phyloP scores from a whole-genome alignment of 2,113 vertebrate species.

The Mustela lutreola region DNA sequence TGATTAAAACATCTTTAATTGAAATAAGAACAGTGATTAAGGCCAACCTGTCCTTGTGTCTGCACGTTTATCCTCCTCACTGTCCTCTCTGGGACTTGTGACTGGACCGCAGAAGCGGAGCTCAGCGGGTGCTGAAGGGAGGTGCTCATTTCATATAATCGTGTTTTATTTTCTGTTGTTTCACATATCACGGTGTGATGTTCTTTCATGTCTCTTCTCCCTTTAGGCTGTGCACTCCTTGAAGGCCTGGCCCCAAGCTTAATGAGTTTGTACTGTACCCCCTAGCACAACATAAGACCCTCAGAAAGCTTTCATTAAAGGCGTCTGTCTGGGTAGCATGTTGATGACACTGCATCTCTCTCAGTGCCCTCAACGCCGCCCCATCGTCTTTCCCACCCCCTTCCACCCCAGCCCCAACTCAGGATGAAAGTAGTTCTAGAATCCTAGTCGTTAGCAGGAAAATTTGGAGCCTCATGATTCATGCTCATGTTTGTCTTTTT shows the following conservation, averaged over 20 bases:
- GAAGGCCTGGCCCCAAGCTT: not conserved
- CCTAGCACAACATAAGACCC: not conserved
- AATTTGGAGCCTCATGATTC: not conserved
- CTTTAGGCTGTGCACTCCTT: not conserved
- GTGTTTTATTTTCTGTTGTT: not conserved
- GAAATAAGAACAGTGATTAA: not conserved
- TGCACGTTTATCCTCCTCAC: not conserved
- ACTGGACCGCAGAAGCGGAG: not conserved
- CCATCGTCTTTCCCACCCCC: too few species aligned
- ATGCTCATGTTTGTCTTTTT: not conserved
- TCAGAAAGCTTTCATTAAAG: not conserved
- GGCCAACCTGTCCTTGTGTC: not conserved
- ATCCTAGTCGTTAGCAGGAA: not conserved
- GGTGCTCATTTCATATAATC: not conserved
- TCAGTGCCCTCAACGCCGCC: not conserved
- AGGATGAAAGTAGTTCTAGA: not conserved
- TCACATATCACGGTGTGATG: fast-evolving
- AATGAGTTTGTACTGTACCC: not conserved
- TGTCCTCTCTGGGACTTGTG: not conserved
- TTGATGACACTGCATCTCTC: not conserved
- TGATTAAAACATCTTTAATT: not conserved
- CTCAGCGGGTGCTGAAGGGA: not conserved
- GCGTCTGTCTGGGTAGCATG: not conserved
- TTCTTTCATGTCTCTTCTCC: not conserved
- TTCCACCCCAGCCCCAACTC: not conserved